Conservation (phyloP, 2,888 invertebrate species). For the Heliconius ethilla region DNA sequence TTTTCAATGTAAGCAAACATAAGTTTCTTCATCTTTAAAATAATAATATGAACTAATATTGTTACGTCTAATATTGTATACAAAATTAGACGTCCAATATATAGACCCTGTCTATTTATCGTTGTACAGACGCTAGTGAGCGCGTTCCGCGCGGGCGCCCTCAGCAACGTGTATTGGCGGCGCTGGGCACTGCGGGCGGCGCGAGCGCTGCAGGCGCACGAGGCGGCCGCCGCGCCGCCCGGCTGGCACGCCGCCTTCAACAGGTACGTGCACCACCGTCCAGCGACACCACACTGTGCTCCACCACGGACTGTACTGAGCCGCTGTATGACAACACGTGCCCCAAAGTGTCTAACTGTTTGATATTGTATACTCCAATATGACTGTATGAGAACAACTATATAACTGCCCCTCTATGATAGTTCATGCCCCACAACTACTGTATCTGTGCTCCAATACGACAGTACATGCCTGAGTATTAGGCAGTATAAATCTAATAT, state of each 20-base stretch:
- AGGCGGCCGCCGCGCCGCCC: conserved; percentile 82
- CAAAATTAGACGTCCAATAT: too few relatives aligned
- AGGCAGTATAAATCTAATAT: too few relatives aligned
- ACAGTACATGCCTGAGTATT: background rate
- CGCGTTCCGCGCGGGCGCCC: conserved; percentile 80
- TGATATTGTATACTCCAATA: background rate
- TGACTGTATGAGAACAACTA: background rate
- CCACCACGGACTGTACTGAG: background rate
- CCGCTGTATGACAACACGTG: background rate
- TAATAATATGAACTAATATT: too few relatives aligned
- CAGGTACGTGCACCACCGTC: conserved; percentile 76
- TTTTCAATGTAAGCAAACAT: too few relatives aligned
- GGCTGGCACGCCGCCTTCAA: conserved; percentile 85
- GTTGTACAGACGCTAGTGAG: conserved; percentile 76
- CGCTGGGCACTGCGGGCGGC: conserved; percentile 76
- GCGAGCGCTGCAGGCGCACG: conserved; percentile 76
- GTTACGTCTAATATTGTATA: too few relatives aligned
- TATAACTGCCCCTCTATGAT: background rate
- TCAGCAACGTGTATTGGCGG: conserved; percentile 74
- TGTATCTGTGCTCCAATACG: background rate
- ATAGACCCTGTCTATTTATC: too few relatives aligned
- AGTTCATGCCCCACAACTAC: background rate
- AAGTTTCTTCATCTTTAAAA: too few relatives aligned
- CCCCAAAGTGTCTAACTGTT: background rate
- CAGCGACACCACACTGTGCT: background rate